Evolutionary conservation across 92 coral and sea anemone species (phyloP).

Genomic region (Porites rus): DNA sequence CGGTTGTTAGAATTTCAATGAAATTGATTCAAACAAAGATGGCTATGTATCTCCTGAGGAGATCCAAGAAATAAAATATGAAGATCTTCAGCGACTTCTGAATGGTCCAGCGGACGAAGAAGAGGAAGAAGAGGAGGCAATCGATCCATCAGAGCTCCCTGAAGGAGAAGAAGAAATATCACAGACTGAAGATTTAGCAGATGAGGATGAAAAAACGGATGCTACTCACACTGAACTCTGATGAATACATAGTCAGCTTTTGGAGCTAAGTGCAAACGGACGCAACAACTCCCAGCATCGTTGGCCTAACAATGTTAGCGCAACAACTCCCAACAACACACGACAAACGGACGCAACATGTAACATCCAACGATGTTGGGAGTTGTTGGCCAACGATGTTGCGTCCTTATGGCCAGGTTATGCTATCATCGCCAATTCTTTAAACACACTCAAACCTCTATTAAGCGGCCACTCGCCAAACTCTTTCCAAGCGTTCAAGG

Average conservation of each 20-base stretch:
- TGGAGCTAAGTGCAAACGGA: not conserved
- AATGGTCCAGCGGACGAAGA: constrained; percentile 23
- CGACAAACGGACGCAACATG: too few species aligned
- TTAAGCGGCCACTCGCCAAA: too few species aligned
- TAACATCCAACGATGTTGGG: too few species aligned
- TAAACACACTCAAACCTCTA: too few species aligned
- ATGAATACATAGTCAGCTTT: not conserved
- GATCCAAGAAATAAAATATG: constrained; percentile 50
- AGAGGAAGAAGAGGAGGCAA: constrained; percentile 60
- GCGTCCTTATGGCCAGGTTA: too few species aligned
- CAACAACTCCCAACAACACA: too few species aligned
- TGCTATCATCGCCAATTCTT: too few species aligned
- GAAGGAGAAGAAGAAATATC: constrained; percentile 4
- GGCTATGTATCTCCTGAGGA: constrained; percentile 84
- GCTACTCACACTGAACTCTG: constrained; percentile 25
- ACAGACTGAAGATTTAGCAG: not conserved
- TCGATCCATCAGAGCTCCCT: constrained; percentile 3
- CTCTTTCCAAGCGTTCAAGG: too few species aligned
- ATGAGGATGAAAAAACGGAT: constrained; percentile 2
- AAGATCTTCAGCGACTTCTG: constrained; percentile 66
- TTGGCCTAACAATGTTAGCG: too few species aligned
- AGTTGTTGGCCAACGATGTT: too few species aligned
- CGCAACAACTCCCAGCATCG: too few species aligned
- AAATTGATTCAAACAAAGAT: constrained; percentile 80
- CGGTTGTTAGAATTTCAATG: constrained; percentile 67